Base-by-base conservation (phyloP, 2,113 vertebrate species). In the Aspiorhynchus laticeps region DNA sequence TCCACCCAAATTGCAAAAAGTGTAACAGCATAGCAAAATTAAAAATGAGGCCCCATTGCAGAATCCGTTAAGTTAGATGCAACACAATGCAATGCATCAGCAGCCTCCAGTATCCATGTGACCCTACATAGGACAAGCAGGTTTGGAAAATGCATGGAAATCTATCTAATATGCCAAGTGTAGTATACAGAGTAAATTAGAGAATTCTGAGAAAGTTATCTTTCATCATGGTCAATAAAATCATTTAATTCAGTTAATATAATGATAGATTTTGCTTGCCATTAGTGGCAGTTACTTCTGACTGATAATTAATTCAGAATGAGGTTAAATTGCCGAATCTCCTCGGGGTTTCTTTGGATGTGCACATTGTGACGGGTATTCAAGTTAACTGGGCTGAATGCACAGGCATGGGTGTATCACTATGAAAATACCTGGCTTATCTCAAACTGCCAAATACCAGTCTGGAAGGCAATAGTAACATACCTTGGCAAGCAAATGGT, bases 401-500 rank as follows among this genome's bases (percentile, higher is more conserved):
- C 28, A 21, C 28, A 53, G 28, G 28, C 31, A 33, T 31, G 26
- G 19, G 46, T 21, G 51, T 17, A 19, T 53, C 28, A 76, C 74
- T 76, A 48, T 33, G 28, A 33, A 78, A 53, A 53, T 53, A 19
- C 76, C 43, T 51, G 75, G 26, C 75, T 78, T 53, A 78, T 53
- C 48, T 31, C 31, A 53, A 31, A 78, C 26, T 53, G 75, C 26
- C 26, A 78, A 78, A 78, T 78, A 53, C 46, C 46, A 33, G 48
- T 78, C 28, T 78, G 41, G 46, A 78, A 78, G 28, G 48, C 76
- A 78, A 53, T 28, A 78, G 48, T 53, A 53, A 78, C 28, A 78
- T 78, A 78, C 46, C 46, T 78, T 78, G 48, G 76, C 76, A 53
- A 12, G 48, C 76, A 78, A 78, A 26, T 53, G 14, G 15, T 78